Conservation (phyloP, 2,113 vertebrate genomes). For the Anhinga rufa region DNA sequence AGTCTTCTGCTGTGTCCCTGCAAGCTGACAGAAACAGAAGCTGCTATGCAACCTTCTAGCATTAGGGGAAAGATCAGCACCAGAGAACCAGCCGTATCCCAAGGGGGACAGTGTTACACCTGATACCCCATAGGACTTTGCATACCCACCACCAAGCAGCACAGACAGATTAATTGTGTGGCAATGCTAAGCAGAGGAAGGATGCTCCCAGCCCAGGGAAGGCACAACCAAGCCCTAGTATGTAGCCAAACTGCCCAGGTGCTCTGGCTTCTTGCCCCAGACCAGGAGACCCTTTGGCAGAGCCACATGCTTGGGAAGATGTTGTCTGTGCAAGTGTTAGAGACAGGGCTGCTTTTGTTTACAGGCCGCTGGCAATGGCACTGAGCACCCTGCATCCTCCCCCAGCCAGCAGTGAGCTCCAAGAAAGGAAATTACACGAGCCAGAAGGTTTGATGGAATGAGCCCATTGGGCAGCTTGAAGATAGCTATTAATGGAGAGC, state of each 20-base stretch:
- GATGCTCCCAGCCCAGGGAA: background rate
- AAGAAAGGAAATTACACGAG: slow-evolving; percentile 57
- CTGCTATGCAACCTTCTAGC: background rate
- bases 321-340: background rate
- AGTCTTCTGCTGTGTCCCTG: background rate
- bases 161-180: fast-evolving
- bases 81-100: background rate
- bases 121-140: fast-evolving
- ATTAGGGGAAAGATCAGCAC: background rate
- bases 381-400: background rate
- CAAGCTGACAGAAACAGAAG: background rate
- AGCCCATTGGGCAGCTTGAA: slow-evolving; percentile 61
- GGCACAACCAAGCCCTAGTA: background rate
- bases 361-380: background rate
- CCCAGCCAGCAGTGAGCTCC: background rate
- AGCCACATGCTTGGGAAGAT: background rate
- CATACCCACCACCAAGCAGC: background rate
- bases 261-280: background rate
- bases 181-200: background rate
- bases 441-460: slow-evolving; percentile 66
- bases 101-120: background rate
- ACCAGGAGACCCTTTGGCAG: background rate
- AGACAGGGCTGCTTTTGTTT: slow-evolving; percentile 45
- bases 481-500: slow-evolving; percentile 71
- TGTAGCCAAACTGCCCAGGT: slow-evolving; percentile 28